These are phyloP conservation scores for Lithophane ornitopus DNA, from an alignment of 2,888 invertebrate species.

Conservation along the genomic window DNA sequence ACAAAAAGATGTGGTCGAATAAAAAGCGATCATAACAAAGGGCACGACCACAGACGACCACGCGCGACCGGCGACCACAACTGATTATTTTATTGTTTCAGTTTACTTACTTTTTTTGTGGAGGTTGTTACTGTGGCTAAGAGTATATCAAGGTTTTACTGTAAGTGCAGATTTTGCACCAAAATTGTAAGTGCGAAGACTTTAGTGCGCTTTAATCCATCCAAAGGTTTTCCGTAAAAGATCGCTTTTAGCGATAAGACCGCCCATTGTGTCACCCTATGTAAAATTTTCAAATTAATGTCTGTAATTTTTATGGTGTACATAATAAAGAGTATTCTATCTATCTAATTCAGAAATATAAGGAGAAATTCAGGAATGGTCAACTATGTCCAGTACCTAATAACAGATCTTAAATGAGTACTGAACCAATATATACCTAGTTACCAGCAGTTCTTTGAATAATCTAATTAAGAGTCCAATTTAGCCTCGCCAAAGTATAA, in stretches of 20 bases:
- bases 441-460: background rate
- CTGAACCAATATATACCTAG: background rate
- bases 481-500: background rate
- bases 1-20: conserved; percentile 81
- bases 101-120: conserved; percentile 51
- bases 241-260: too few relatives aligned
- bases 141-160: background rate
- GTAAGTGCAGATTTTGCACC: background rate
- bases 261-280: too few relatives aligned
- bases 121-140: conserved; percentile 15
- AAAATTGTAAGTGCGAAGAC: background rate
- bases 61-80: conserved; percentile 58
- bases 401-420: too few relatives aligned
- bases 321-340: too few relatives aligned
- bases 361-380: background rate
- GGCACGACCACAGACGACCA: conserved; percentile 77
- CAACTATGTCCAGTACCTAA: background rate
- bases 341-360: background rate
- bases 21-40: conserved; percentile 82
- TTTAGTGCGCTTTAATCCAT: background rate
- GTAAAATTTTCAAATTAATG: too few relatives aligned
- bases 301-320: too few relatives aligned
- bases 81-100: conserved; percentile 81
- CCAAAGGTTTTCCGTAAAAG: too few relatives aligned
- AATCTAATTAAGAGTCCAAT: background rate